These are phyloP conservation scores for Neodiprion fabricii DNA, from an alignment of 1,140 invertebrate genomes.

Conservation along the genomic window DNA sequence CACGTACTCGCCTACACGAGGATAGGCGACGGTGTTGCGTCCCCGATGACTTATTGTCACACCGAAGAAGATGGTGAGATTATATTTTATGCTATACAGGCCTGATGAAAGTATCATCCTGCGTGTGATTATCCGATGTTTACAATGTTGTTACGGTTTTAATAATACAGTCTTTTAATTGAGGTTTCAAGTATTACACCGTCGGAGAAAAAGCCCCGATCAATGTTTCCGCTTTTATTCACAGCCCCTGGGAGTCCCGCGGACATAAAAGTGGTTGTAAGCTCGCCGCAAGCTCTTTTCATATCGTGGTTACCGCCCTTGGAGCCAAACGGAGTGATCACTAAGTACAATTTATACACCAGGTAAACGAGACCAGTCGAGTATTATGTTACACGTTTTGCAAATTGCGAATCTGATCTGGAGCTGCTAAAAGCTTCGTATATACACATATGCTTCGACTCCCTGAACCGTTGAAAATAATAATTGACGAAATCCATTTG, in stretches of 20 bases:
- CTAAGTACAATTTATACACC: conserved; percentile 81
- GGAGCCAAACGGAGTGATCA: conserved; percentile 80
- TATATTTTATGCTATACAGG: conserved; percentile 29
- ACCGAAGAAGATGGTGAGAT: conserved; percentile 83
- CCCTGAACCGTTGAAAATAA: too few relatives aligned
- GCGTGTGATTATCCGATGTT: too few relatives aligned
- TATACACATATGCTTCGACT: too few relatives aligned
- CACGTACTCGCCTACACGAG: conserved; percentile 83
- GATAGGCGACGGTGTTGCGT: conserved; percentile 79
- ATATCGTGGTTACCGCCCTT: conserved; percentile 81
- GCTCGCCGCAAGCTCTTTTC: conserved; percentile 75
- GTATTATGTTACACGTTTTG: not conserved
- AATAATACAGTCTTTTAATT: not conserved
- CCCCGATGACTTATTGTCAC: conserved; percentile 74
- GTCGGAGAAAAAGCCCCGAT: too few relatives aligned
- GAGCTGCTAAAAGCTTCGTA: too few relatives aligned
- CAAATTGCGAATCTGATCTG: not conserved
- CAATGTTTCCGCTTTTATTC: conserved; percentile 24
- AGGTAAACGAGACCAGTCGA: conserved; percentile 49
- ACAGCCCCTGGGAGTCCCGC: conserved; percentile 80
- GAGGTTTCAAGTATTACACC: not conserved
- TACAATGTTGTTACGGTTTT: conserved; percentile 10
- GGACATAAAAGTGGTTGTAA: conserved; percentile 82
- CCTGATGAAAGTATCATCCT: not conserved
- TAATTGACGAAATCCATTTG: too few relatives aligned